These are phyloP conservation scores for Cepaea hortensis DNA, from an alignment of 2,888 invertebrate species.

Conservation along the genomic window DNA sequence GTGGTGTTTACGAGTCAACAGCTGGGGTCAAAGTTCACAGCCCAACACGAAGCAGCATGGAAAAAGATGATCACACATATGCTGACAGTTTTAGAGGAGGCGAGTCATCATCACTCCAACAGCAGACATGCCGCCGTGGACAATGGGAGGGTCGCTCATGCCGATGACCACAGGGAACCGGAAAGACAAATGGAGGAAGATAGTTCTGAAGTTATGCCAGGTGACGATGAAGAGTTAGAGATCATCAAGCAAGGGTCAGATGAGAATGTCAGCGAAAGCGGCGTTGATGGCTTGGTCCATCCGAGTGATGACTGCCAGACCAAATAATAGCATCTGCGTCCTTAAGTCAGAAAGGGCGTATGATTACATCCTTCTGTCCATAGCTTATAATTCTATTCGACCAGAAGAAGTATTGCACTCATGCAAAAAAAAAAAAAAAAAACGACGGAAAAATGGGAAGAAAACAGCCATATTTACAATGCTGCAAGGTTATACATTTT, in stretches of 20 bases:
- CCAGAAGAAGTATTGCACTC: too few species aligned
- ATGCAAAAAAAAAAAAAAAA: too few species aligned
- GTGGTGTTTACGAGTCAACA: constrained; percentile 25
- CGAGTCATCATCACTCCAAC: background rate
- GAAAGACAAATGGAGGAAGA: background rate
- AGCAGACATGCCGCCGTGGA: too few species aligned
- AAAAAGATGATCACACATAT: constrained; percentile 20
- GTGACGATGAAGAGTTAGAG: background rate
- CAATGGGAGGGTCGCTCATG: background rate
- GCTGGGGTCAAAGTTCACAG: constrained; percentile 26
- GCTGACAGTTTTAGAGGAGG: constrained; percentile 19
- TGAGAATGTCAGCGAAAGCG: constrained; percentile 31
- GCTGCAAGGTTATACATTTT: too few species aligned
- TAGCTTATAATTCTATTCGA: too few species aligned
- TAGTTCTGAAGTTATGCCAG: background rate
- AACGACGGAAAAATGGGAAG: too few species aligned
- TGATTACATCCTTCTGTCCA: too few species aligned
- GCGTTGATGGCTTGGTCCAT: constrained; percentile 15
- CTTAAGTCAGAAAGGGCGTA: too few species aligned
- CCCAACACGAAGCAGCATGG: constrained; percentile 30
- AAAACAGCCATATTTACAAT: too few species aligned
- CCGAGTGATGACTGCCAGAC: too few species aligned
- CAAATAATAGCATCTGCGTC: background rate
- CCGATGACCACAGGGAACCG: background rate
- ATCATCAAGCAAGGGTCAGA: constrained; percentile 5